phyloP scores from a whole-genome alignment of 2,797 vertebrate species.

The Odontamblyopus rebecca region DNA sequence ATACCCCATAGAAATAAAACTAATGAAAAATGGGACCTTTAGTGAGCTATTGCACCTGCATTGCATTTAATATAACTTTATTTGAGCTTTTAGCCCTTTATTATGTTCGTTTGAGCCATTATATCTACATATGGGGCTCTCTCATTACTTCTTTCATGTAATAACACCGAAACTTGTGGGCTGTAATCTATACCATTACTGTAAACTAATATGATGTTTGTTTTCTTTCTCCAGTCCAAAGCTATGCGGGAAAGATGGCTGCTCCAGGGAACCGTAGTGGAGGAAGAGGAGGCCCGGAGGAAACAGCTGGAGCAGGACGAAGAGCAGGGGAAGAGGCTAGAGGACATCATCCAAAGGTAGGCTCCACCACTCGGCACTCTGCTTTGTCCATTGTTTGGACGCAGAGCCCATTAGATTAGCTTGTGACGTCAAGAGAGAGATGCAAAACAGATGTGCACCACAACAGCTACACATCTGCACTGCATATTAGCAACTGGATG shows the following conservation, averaged over 20 bases:
- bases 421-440: not conserved
- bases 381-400: conserved; percentile 11
- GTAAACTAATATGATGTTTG: not conserved
- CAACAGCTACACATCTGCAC: conserved; percentile 13
- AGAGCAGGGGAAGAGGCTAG: conserved; percentile 86
- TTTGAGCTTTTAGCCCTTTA: not conserved
- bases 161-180: not conserved
- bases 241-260: conserved; percentile 96
- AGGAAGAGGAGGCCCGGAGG: conserved; percentile 86
- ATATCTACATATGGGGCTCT: not conserved
- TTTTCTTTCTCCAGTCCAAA: conserved; percentile 85
- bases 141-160: not conserved
- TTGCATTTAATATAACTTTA: not conserved
- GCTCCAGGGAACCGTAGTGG: conserved; percentile 87
- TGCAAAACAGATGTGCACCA: conserved; percentile 18
- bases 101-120: not conserved
- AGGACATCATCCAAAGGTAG: conserved; percentile 90
- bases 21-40: too few species aligned
- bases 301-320: conserved; percentile 92
- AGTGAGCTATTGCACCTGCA: too few species aligned
- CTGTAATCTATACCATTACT: not conserved
- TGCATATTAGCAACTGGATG: not conserved
- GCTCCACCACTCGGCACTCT: not conserved
- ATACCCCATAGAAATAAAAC: too few species aligned
- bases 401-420: not conserved